Base-by-base conservation (phyloP, 2,888 invertebrate species). In the Phyllotreta striolata region DNA sequence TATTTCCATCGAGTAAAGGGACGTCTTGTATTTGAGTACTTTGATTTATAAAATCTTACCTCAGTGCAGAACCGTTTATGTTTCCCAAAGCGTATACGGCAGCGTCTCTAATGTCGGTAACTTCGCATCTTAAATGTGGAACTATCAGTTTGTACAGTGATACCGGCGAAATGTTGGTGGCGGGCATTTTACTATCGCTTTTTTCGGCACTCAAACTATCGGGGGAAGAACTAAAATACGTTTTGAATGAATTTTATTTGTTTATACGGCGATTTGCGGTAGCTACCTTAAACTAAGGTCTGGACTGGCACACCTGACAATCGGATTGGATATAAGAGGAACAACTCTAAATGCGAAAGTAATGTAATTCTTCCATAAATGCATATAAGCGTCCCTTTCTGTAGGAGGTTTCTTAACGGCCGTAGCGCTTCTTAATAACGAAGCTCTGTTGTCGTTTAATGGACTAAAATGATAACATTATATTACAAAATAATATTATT, bases 351-450 rank as follows among this genome's bases (percentile, higher is more conserved):
- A 99, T 6, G 96, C 96, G 85, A 98, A 93, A 10, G 95, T 94
- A 74, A 97, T 89, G 83, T 98, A 98, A 84, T 98, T 98, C 79
- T 96, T 93, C 98, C 99, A 99, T 24, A 99, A 88, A 82, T 95
- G 95, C 85, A 98, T 90, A 81, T 98, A 96, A 38, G 94, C 89
- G 80, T 98, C 98, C 72, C 96, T 86, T 82, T 98, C 98, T 72
- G 93, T 95, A 59, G 95, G 90, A 6, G 95, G 92, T 79, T 96
- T 96, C 76, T 95, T 90, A 0, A 94, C 91, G 4, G 94, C 87
- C 0, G 95, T 91, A 5, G 95, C 92, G 71, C 93, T 90, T 62
- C 98, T 87, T 66, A 99, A 83, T 24, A 99, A 85, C 0, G 98
- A 98, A 0, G 98, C 97, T 71, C 98, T 88, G 77, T 96, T 97